Evolutionary conservation across 2,888 invertebrate species (phyloP).

Genomic region (Cheilosia soror): DNA sequence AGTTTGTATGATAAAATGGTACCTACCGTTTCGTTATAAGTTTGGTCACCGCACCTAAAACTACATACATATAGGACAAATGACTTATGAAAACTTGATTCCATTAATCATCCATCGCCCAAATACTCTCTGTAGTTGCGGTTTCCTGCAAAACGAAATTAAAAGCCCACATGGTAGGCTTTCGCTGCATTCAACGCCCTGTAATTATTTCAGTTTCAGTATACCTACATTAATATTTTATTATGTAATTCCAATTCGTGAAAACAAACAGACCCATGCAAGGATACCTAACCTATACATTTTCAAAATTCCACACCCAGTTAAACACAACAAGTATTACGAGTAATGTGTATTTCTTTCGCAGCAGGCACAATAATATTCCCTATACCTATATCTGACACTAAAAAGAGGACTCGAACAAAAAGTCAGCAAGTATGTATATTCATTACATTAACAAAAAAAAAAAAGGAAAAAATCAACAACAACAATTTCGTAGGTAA

Average conservation of each 20-base stretch:
- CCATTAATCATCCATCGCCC: no score
- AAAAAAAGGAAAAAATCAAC: slow-evolving; percentile 5
- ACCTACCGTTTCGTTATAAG: no score
- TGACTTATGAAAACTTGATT: no score
- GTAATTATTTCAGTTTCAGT: slow-evolving; percentile 36
- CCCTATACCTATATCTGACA: slow-evolving; percentile 3
- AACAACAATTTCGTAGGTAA: slow-evolving; percentile 16
- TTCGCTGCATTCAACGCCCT: neutral
- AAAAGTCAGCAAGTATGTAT: slow-evolving; percentile 43
- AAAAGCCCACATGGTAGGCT: no score
- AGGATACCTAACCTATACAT: neutral
- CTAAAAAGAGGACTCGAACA: slow-evolving; percentile 14
- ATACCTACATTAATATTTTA: slow-evolving; percentile 39
- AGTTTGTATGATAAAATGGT: no score
- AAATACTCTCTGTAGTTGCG: no score
- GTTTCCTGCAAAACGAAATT: no score
- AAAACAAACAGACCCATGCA: slow-evolving; percentile 6
- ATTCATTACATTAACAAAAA: slow-evolving; percentile 61
- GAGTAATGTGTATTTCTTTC: slow-evolving; percentile 18
- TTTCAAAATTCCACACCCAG: neutral
- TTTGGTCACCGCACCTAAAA: no score
- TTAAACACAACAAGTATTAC: slow-evolving; percentile 19
- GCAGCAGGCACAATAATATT: slow-evolving; percentile 11
- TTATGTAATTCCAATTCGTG: slow-evolving; percentile 27
- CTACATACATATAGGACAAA: no score